Evolutionary conservation across 2,113 vertebrate species (phyloP), one percentile per base, ranked within the genome.

Genomic region (Rhombomys opimus): DNA sequence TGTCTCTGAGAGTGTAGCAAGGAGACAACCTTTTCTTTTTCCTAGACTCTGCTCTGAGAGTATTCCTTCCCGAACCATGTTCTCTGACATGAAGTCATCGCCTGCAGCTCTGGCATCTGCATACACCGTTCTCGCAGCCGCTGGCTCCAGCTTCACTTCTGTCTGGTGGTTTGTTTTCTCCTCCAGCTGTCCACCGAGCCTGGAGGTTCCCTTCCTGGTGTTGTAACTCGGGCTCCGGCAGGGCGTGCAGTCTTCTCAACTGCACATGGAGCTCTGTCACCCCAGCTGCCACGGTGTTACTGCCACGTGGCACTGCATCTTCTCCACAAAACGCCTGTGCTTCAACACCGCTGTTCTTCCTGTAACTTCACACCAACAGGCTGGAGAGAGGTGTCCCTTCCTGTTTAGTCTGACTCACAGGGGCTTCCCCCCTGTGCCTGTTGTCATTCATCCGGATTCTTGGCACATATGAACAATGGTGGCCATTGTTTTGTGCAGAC

Each of bases 221-320:
- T 4, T 94, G 99, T 97, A 99, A 89, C n/a, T 98, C 97, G 3
- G 97, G 97, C 54, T 98, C 98, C 10, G 14, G 54, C 54, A 96
- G 94, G 0, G 41, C 73, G 5, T 96, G 97, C 91, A 97, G 94
- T 85, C 98, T 99, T 95, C 98, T 99, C 50, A 99, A 97, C 98
- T 99, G 98, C 87, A 98, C 97, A 67, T 99, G 99, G 32, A 99
- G 97, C 1, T 98, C 98, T 95, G 98, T 98, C 96, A 99, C 99
- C 99, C 96, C 99, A 97, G 82, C 99, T 99, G 0, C 98, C 98
- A 0, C 99, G 99, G 0, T 99, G 99, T 90, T 99, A 99, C 98
- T 99, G 99, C 99, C 99, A 99, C 70, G 99, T 99, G 10, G 99
- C 98, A 7, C 99, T 99, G 81, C 99, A 89, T 98, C 98, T 97